Base-by-base conservation (phyloP, 1,140 invertebrate species). In the Ceratina calcarata region DNA sequence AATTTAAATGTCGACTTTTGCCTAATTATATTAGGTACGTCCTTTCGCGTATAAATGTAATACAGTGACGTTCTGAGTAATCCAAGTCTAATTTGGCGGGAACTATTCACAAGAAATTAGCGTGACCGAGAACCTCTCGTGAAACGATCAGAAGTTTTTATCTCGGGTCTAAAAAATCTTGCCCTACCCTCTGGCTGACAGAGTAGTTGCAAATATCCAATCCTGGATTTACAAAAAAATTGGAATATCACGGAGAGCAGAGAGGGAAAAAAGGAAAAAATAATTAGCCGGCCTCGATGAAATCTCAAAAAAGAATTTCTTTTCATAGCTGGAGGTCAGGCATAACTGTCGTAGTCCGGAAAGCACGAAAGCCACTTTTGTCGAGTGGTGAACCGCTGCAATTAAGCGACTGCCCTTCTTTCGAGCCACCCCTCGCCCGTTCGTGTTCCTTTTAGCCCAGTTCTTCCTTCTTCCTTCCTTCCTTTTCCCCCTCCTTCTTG, bases 311-410 rank as follows among this genome's bases (percentile, higher is more conserved):
- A 65, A 22, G 68, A 65, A 78, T 55, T 69, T 78, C 68, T 78
- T 72, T 78, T 55, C 67, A 78, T 67, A 68, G 53, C 70, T 55
- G 37, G 37, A 15, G 58, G 24, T 86, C 55, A 83, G 61, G 60
- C 77, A 78, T 65, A 76, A 82, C 68, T 49, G 80, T 73, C 71
- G 72, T 69, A 67, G 53, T 55, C 82, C 75, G 55, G 72, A 78
- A 77, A 80, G 61, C 61, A 85, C 65, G 81, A 80, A 75, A 83
- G 81, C 84, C 81, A 78, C 85, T 80, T 70, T 72, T 71, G 77
- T 81, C 84, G 55, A 86, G 77, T 83, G 65, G 72, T 51, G 78
- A 74, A 75, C 85, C 84, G 84, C 81, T 80, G 85, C 85, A 86
- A 86, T 86, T 86, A 86, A 86, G 61, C 76, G 73, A 82, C 83